Conservation (phyloP, 2,888 invertebrate genomes). For the Eupsilia transversa region DNA sequence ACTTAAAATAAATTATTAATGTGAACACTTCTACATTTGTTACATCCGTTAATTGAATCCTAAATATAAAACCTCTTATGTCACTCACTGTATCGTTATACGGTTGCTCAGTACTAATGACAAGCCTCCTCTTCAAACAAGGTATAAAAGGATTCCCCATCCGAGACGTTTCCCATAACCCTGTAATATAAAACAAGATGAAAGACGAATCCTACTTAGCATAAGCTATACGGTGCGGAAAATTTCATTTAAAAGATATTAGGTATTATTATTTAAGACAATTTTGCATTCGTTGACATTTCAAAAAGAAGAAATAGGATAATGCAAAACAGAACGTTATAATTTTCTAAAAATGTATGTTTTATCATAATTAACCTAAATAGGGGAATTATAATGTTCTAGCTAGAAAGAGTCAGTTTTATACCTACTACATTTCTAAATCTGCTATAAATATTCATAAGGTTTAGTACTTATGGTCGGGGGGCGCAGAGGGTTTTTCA, state of each 20-base stretch:
- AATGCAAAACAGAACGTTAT: constrained; percentile 37
- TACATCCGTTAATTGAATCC: background rate
- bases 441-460: constrained; percentile 21
- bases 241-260: constrained; percentile 71
- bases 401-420: constrained; percentile 7
- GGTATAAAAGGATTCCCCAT: constrained; percentile 67
- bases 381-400: background rate
- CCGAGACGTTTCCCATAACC: constrained; percentile 70
- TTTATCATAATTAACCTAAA: constrained; percentile 5
- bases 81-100: constrained; percentile 39
- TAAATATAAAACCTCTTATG: constrained; percentile 5
- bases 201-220: constrained; percentile 81
- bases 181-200: constrained; percentile 81
- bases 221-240: constrained; percentile 76
- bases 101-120: constrained; percentile 45
- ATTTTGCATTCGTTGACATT: constrained; percentile 74
- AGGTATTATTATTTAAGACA: constrained; percentile 65
- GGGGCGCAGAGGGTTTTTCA: background rate
- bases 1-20: background rate
- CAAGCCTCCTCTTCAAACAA: constrained; percentile 54
- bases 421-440: constrained; percentile 7
- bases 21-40: background rate
- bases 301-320: constrained; percentile 63
- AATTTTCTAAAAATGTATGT: constrained; percentile 16
- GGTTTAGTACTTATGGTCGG: background rate